Evolutionary conservation across 1,140 invertebrate genomes (phyloP), one percentile per base, ranked within the genome.

Genomic region (Copidosoma floridanum): DNA sequence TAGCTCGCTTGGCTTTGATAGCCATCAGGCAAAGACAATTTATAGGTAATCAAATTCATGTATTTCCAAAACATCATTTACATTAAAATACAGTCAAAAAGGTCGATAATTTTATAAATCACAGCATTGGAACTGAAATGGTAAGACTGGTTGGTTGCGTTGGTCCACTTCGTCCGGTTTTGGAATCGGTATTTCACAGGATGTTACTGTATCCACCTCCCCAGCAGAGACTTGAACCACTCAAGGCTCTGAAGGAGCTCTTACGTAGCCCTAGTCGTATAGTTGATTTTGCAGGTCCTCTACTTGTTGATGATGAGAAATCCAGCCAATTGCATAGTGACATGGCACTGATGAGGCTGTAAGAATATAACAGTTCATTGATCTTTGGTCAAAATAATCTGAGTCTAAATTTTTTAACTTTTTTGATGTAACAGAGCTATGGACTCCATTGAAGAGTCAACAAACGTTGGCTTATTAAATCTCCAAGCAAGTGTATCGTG

Each of bases 181-280:
- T 97, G 56, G 93, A 97, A 74, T 94, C 93, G 0, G 81, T 97
- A 2, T 96, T 95, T 74, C 93, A 96, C 78, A 83, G 93, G 32
- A 95, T 96, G 90, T 77, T 96, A 0, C 78, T 96, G 0, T 90
- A 95, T 78, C 92, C 93, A 23, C 89, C 90, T 0, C 87, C 92
- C 0, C 82, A 88, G 37, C 92, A 94, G 76, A 85, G 94, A 35
- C 81, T 92, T 4, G 93, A 96, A 71, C 89, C 93, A 0, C 73
- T 97, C 8, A 87, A 91, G 65, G 91, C 92, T 63, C 81, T 93
- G 1, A 86, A 88, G 64, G 90, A 92, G 82, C 76, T 92, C 21
- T 75, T 92, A 7, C 83, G 85, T 53, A 89, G 85, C 69, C 88
- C 90, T 1, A 86, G 85, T 66, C 79, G 87, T 44, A 81, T 92